Evolutionary conservation across 2,888 invertebrate species (phyloP), one percentile per base, ranked within the genome.

Genomic region (Harmothoe impar): DNA sequence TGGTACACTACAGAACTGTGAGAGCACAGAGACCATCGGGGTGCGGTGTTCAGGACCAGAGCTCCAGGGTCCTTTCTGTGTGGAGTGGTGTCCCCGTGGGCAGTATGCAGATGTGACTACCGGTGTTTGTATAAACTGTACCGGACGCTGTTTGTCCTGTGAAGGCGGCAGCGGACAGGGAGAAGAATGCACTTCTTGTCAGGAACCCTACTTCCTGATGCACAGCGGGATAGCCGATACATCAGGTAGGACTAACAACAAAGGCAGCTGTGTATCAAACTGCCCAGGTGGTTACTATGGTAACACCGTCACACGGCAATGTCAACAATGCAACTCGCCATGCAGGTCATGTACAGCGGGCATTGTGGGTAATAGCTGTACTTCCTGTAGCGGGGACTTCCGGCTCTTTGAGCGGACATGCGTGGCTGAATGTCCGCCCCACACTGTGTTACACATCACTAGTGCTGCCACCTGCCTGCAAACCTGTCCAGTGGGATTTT

Each of bases 241-340:
- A 31, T 15, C 25, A 0, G 77, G n/a, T 17, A 7, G 29, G 5
- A 15, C 15, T 5, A 29, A 31, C 29, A 29, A 31, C 25, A 56
- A 31, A 29, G 33, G 56, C 10, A 86, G 17, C 54, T 91, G 91
- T 77, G 52, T 52, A 68, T 17, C n/a, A 25, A 15, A 23, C 31
- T 91, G 91, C 43, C 88, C 56, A 12, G 25, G 54, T 20, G 91
- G 91, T 72, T 91, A 72, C 77, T 91, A 86, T 90, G 88, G 88
- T 25, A 78, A 91, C 62, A 23, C 78, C 0, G 15, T n/a, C 20
- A 68, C 91, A 23, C 86, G 52, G 17, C 51, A 33, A 23, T 91
- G 91, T 56, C 86, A 78, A 54, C 78, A 90, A 23, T 91, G 90
- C 56, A n/a, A 72, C 25, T n/a, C 88, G n/a, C 43, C 20, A 51